These are phyloP conservation scores for Psilopsiagon aurifrons DNA, from an alignment of 2,113 vertebrate species.

Conservation along the genomic window DNA sequence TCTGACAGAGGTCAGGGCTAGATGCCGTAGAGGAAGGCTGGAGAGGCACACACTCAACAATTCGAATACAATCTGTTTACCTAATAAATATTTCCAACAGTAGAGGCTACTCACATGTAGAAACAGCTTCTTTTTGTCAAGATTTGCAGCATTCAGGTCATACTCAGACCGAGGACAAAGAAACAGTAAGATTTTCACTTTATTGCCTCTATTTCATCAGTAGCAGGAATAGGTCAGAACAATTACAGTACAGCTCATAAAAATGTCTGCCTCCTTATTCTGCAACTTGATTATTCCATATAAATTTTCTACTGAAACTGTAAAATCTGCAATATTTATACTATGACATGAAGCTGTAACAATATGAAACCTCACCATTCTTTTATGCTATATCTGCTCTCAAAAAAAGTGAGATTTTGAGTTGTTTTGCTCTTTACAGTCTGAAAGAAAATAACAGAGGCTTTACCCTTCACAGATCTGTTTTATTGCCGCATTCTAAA, in stretches of 20 bases:
- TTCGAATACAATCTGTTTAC: background rate
- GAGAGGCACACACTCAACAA: background rate
- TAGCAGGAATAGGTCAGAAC: conserved; percentile 11
- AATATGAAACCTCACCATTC: background rate
- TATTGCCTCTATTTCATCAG: background rate
- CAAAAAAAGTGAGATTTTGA: background rate
- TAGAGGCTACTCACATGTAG: background rate
- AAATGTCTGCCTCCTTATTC: conserved; percentile 13
- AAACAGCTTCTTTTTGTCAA: background rate
- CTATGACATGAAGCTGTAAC: background rate
- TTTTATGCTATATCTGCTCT: background rate
- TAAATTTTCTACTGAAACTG: conserved; percentile 15
- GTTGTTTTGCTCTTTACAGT: background rate
- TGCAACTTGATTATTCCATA: conserved; percentile 6
- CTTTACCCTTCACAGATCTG: background rate
- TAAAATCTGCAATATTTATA: conserved; percentile 29
- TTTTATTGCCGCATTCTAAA: background rate
- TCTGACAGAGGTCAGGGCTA: background rate
- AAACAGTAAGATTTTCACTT: conserved; percentile 19
- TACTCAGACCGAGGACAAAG: background rate
- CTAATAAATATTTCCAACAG: background rate
- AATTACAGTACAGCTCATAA: background rate
- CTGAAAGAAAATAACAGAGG: background rate
- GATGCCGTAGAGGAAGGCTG: background rate
- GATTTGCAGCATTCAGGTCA: background rate